These are phyloP conservation scores for Atractosteus spatula DNA, from an alignment of 2,113 vertebrate genomes.

Conservation along the genomic window DNA sequence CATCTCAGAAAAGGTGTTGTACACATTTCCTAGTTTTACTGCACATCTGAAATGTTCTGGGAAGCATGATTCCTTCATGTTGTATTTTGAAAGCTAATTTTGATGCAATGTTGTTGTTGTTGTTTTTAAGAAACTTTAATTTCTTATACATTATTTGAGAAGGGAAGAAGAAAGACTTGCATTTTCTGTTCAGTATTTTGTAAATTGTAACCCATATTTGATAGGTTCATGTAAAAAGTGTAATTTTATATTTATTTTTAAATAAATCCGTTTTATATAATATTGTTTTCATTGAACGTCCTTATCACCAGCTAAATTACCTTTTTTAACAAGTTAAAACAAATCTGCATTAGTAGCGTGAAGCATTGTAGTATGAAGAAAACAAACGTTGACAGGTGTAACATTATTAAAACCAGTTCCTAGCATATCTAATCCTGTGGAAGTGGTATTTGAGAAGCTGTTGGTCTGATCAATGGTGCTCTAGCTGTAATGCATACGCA, in stretches of 20 bases:
- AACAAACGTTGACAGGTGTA: too few species aligned
- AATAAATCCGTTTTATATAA: slow-evolving; percentile 21
- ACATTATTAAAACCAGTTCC: too few species aligned
- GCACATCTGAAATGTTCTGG: background rate
- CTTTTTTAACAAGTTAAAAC: background rate
- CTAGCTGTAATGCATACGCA: too few species aligned
- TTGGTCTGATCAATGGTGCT: too few species aligned
- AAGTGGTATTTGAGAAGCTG: too few species aligned
- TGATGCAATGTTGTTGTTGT: background rate
- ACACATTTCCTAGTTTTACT: background rate
- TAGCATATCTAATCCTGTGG: too few species aligned
- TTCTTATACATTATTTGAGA: too few species aligned
- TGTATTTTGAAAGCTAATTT: background rate
- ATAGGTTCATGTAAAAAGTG: slow-evolving; percentile 4
- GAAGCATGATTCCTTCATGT: background rate
- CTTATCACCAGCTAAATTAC: too few species aligned
- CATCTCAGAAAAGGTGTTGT: slow-evolving; percentile 1
- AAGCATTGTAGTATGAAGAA: too few species aligned
- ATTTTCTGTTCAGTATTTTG: background rate
- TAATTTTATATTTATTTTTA: slow-evolving; percentile 26
- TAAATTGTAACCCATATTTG: slow-evolving; percentile 4
- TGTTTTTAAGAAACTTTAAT: background rate
- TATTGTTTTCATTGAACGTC: background rate
- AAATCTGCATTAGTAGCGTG: background rate
- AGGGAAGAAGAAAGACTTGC: background rate